Percentiles rank a stretch among this genome's conserved stretches.
phyloP scores from a whole-genome alignment of 2,113 vertebrate species.

The Pollachius pollachius region DNA sequence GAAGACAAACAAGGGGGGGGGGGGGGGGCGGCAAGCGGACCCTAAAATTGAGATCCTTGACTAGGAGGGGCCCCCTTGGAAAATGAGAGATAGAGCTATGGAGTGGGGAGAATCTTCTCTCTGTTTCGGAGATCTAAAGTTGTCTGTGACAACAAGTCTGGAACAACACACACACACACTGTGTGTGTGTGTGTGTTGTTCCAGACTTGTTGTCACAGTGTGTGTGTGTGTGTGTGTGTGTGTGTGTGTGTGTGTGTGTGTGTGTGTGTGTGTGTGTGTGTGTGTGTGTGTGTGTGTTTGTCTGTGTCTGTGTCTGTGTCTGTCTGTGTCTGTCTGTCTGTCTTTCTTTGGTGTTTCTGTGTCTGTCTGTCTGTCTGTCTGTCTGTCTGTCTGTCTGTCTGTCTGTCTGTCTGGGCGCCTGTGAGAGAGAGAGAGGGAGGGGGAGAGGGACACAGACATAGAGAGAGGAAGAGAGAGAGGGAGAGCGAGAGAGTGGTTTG shows the following conservation, averaged over 20 bases:
- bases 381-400: conserved; percentile 1
- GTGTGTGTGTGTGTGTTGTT: conserved; percentile 10
- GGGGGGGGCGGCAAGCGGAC: conserved; percentile 41
- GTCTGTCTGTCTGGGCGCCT: no score
- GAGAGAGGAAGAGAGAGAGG: no score
- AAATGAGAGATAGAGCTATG: conserved; percentile 7
- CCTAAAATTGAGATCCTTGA: conserved; percentile 46
- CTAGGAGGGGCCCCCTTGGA: conserved; percentile 25
- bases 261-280: background rate
- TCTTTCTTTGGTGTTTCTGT: conserved; percentile 1
- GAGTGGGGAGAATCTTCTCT: conserved; percentile 25
- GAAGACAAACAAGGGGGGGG: conserved; percentile 40
- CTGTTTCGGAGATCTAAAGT: conserved; percentile 39
- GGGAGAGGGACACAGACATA: no score
- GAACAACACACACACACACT: conserved; percentile 51
- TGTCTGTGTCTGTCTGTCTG: conserved; percentile 9
- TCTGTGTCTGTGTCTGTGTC: conserved; percentile 19
- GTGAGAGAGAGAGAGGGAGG: no score
- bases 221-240: background rate
- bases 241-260: conserved; percentile 1
- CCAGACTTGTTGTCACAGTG: no score
- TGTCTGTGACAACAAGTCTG: conserved; percentile 62
- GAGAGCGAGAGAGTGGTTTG: no score
- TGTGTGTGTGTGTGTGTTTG: conserved; percentile 1
- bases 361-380: conserved; percentile 8